Conservation (phyloP, 35 echinoderm and acorn worm species). For the Hemicentrotus pulcherrimus region DNA sequence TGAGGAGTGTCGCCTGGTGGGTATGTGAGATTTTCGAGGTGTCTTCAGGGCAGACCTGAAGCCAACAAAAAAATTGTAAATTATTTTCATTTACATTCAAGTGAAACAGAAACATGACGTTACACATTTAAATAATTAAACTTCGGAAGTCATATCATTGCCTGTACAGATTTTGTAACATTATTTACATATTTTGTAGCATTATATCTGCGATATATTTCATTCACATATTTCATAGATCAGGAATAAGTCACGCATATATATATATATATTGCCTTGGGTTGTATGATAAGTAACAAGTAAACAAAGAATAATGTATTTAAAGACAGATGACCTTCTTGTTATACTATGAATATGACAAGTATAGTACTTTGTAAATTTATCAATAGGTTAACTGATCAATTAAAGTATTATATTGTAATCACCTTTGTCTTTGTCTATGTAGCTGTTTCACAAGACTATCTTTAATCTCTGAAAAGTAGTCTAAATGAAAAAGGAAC, state of each 20-base stretch:
- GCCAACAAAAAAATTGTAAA: not conserved
- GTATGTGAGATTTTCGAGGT: not conserved
- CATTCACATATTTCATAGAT: no score
- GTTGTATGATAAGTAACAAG: no score
- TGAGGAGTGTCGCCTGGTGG: not conserved
- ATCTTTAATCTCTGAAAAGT: constrained; percentile 19
- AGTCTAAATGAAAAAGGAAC: not conserved
- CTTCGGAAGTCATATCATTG: not conserved
- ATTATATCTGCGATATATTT: no score
- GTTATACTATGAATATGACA: not conserved
- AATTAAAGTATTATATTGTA: not conserved
- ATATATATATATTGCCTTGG: no score
- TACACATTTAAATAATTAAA: not conserved
- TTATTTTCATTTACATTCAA: not conserved
- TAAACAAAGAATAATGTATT: no score
- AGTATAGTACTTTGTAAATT: not conserved
- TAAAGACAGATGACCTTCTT: not conserved
- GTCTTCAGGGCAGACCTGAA: constrained; percentile 7
- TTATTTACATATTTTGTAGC: no score
- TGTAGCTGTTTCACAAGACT: constrained; percentile 9
- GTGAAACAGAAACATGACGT: not conserved
- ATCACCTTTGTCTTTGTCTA: not conserved
- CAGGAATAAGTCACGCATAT: no score
- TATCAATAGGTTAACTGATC: not conserved
- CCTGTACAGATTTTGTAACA: no score